phyloP scores from a whole-genome alignment of 2,888 invertebrate genomes.

The Perdita meconis region DNA sequence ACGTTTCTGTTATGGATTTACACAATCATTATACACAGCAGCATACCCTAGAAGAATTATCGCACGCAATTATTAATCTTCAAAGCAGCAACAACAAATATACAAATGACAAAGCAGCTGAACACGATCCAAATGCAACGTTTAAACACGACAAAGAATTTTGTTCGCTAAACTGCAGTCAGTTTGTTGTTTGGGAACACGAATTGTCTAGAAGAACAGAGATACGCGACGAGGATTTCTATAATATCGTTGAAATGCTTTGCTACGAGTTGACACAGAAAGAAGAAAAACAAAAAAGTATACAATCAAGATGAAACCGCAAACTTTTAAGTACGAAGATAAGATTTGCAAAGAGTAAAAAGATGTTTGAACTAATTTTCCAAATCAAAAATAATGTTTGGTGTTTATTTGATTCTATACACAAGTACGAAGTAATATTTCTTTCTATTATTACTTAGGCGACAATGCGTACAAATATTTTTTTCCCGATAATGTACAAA shows the following conservation, averaged over 20 bases:
- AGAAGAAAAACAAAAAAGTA: slow-evolving; percentile 14
- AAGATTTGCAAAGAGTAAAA: background rate
- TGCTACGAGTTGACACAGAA: slow-evolving; percentile 43
- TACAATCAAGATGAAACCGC: background rate
- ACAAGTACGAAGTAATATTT: slow-evolving; percentile 7
- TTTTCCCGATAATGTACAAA: slow-evolving; percentile 18
- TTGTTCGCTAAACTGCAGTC: slow-evolving; percentile 32
- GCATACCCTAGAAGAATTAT: slow-evolving; percentile 76
- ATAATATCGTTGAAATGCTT: slow-evolving; percentile 19
- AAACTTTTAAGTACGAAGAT: background rate
- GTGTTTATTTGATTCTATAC: slow-evolving; percentile 16
- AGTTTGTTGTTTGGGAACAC: slow-evolving; percentile 43
- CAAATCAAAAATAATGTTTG: slow-evolving; percentile 15
- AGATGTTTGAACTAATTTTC: no score
- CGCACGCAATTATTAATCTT: slow-evolving; percentile 71
- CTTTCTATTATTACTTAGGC: slow-evolving; percentile 13
- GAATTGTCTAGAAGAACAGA: slow-evolving; percentile 43
- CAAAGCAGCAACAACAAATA: slow-evolving; percentile 46
- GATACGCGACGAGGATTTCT: slow-evolving; percentile 45
- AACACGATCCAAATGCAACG: background rate
- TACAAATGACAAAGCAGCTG: background rate
- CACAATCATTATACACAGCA: slow-evolving; percentile 74
- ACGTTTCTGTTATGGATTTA: slow-evolving; percentile 67
- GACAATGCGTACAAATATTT: slow-evolving; percentile 1
- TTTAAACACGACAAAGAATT: slow-evolving; percentile 16